A percentile compares a stretch with the other conserved stretches of the same genome.
phyloP scores from a whole-genome alignment of 2,888 invertebrate genomes.

The Dolichomitus sp. region DNA sequence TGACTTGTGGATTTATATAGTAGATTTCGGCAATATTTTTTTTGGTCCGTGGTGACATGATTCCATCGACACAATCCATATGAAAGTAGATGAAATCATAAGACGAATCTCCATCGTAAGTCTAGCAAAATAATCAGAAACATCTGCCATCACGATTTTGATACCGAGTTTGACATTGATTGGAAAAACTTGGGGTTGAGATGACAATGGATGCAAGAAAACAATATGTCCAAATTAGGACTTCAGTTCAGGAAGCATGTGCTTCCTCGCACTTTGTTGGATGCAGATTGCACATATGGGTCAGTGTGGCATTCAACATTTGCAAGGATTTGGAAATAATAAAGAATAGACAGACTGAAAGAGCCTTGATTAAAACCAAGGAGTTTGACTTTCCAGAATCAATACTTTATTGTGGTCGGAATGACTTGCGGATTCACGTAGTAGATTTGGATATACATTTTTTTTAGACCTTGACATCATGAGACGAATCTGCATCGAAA shows the following conservation, averaged over 20 bases:
- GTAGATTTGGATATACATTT: too few species aligned
- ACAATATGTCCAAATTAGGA: background rate
- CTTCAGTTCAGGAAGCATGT: conserved; percentile 4
- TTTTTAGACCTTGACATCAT: too few species aligned
- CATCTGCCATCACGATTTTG: too few species aligned
- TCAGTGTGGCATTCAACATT: background rate
- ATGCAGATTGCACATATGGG: too few species aligned
- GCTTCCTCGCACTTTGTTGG: background rate
- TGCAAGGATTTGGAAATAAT: conserved; percentile 11
- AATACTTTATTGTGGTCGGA: background rate
- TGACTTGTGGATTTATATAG: background rate
- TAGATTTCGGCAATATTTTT: background rate
- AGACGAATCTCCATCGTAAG: too few species aligned
- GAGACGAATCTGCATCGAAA: too few species aligned
- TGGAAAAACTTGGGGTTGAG: too few species aligned
- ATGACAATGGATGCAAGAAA: too few species aligned
- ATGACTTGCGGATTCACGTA: background rate
- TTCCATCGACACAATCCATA: too few species aligned
- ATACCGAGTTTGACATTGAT: background rate
- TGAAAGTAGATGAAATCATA: too few species aligned
- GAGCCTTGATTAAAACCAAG: background rate
- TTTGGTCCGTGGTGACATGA: too few species aligned
- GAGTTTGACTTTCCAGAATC: background rate
- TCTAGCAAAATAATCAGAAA: too few species aligned
- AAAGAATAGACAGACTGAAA: background rate